These are phyloP conservation scores for Poecilia gillii DNA, from an alignment of 2,797 vertebrate species.

Conservation along the genomic window DNA sequence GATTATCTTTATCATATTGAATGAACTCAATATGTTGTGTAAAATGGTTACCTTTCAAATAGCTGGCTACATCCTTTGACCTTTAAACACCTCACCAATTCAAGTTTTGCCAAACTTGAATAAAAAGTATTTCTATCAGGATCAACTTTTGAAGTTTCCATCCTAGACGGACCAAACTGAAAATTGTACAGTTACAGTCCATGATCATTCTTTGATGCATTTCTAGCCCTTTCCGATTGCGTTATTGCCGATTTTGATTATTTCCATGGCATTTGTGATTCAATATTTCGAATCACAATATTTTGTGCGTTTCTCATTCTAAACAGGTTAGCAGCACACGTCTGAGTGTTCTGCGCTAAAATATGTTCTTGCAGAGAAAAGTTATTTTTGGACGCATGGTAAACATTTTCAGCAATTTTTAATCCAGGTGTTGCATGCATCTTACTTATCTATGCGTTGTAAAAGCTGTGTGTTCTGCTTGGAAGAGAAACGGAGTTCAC, in stretches of 20 bases:
- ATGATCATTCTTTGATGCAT: background rate
- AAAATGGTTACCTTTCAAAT: background rate
- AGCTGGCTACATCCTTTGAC: background rate
- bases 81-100: background rate
- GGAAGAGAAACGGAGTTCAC: background rate
- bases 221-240: background rate
- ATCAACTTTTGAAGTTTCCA: background rate
- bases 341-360: background rate
- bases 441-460: background rate
- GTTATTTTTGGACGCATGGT: background rate
- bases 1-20: background rate
- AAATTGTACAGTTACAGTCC: background rate
- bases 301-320: background rate
- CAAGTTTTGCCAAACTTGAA: too few relatives aligned
- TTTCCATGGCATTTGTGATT: background rate
- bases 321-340: background rate
- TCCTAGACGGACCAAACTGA: background rate
- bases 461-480: background rate
- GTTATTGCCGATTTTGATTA: background rate
- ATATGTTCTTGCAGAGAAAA: background rate
- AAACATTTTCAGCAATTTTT: background rate
- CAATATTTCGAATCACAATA: background rate
- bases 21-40: background rate
- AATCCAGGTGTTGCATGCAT: conserved; percentile 1
- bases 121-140: too few relatives aligned